Percentiles rank a stretch among this genome's conserved stretches.
phyloP scores from a whole-genome alignment of 1,140 invertebrate genomes.

The Hyposmocoma kahamanoa region DNA sequence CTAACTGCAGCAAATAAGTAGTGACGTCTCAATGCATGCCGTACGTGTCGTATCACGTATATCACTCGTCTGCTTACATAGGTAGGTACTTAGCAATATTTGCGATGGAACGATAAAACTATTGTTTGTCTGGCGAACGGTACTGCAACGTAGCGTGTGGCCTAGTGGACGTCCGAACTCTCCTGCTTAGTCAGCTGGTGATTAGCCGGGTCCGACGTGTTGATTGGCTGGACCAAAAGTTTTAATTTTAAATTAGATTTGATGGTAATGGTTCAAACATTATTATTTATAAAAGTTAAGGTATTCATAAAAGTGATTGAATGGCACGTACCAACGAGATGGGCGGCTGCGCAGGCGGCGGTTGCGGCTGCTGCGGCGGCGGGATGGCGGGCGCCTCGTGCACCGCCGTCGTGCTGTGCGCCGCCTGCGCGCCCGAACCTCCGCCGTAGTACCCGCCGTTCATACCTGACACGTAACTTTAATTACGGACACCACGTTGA shows the following conservation, averaged over 20 bases:
- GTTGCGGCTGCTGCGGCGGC: conserved; percentile 37
- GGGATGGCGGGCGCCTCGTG: conserved; percentile 50
- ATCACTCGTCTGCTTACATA: conserved; percentile 46
- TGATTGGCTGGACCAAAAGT: conserved; percentile 78
- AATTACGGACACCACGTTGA: too few relatives aligned
- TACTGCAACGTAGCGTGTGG: conserved; percentile 50
- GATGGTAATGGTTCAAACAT: too few relatives aligned
- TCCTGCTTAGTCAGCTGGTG: conserved; percentile 78
- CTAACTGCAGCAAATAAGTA: too few relatives aligned
- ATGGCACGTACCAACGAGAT: conserved; percentile 35
- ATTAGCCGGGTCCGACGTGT: conserved; percentile 78
- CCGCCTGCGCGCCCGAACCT: conserved; percentile 38
- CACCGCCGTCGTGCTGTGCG: conserved; percentile 58
- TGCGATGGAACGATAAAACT: conserved; percentile 66
- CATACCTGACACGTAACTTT: conserved; percentile 34
- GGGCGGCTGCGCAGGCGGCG: conserved; percentile 42
- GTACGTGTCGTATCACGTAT: conserved; percentile 23
- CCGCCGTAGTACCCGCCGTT: conserved; percentile 60
- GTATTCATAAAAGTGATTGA: too few relatives aligned
- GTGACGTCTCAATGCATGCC: conserved; percentile 36
- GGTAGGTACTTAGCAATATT: conserved; percentile 57
- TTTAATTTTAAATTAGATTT: too few relatives aligned
- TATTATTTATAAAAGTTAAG: too few relatives aligned
- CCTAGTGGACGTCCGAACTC: conserved; percentile 67
- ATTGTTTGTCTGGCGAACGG: conserved; percentile 53